Conservation (phyloP, 2,888 invertebrate genomes). For the Rhagophthalmus giganteus region DNA sequence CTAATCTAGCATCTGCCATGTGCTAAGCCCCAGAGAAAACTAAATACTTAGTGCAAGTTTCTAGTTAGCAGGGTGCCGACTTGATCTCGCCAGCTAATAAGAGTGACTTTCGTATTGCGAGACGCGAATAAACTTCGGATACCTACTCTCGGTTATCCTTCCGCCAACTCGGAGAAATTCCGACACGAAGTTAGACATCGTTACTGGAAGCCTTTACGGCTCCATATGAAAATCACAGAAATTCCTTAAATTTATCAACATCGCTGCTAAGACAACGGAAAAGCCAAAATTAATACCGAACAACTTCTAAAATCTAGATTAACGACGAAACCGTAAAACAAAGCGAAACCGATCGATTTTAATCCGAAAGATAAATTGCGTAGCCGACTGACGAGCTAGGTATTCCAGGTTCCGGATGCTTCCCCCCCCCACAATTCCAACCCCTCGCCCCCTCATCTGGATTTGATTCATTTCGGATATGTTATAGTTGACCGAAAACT, state of each 20-base stretch:
- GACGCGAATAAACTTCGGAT: slow-evolving; percentile 8
- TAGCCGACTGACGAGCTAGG: too few species aligned
- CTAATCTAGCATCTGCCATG: slow-evolving; percentile 47
- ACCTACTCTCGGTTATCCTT: neutral
- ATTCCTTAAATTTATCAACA: slow-evolving; percentile 11
- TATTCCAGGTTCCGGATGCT: too few species aligned
- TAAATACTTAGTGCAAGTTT: slow-evolving; percentile 33
- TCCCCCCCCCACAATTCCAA: too few species aligned
- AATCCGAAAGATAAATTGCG: too few species aligned
- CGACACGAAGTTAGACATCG: neutral
- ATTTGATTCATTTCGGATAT: too few species aligned
- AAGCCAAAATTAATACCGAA: neutral
- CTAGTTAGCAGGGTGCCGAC: slow-evolving; percentile 27
- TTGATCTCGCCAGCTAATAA: slow-evolving; percentile 29
- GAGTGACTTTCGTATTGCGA: slow-evolving; percentile 12
- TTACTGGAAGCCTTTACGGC: neutral
- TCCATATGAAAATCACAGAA: neutral
- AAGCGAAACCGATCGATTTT: too few species aligned
- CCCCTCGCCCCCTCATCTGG: too few species aligned
- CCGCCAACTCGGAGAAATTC: neutral
- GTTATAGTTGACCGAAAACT: too few species aligned
- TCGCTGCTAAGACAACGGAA: neutral
- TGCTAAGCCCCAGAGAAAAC: slow-evolving; percentile 39
- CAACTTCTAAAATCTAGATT: neutral
- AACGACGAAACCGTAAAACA: neutral